Conservation (phyloP, 2,888 invertebrate species). For the Meteorus cinctellus region DNA sequence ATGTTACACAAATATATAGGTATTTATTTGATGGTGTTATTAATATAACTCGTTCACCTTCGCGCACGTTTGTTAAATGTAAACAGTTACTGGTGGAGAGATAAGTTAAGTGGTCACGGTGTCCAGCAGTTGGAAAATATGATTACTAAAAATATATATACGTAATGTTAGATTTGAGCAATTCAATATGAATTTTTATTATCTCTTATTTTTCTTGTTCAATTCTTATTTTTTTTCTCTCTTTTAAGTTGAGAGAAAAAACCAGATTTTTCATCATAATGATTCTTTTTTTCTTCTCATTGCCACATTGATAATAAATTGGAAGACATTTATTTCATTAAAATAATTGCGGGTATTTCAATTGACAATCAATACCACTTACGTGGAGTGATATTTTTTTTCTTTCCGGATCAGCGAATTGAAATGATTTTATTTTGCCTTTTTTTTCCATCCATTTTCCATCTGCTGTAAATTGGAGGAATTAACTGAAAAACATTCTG, state of each 20-base stretch:
- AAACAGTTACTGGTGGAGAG: background rate
- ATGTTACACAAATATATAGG: background rate
- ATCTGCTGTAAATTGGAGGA: too few relatives aligned
- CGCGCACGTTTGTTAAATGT: background rate
- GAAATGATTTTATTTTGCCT: background rate
- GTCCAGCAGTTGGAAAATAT: background rate
- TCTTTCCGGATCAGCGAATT: background rate
- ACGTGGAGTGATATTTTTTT: background rate
- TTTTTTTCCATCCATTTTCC: background rate
- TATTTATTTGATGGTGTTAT: background rate
- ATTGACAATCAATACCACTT: background rate
- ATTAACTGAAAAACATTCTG: too few relatives aligned
- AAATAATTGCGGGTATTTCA: background rate
- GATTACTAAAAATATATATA: background rate
- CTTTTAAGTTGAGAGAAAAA: background rate
- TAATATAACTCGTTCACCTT: background rate
- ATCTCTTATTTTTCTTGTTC: background rate
- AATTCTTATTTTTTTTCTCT: background rate
- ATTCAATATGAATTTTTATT: too few relatives aligned
- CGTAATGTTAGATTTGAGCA: background rate
- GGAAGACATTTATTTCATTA: slow-evolving; percentile 3
- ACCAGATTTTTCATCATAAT: background rate
- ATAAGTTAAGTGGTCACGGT: background rate
- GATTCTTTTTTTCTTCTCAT: background rate
- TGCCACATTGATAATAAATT: background rate